phyloP scores from a whole-genome alignment of 2,888 invertebrate genomes.

The Hemaris fuciformis region DNA sequence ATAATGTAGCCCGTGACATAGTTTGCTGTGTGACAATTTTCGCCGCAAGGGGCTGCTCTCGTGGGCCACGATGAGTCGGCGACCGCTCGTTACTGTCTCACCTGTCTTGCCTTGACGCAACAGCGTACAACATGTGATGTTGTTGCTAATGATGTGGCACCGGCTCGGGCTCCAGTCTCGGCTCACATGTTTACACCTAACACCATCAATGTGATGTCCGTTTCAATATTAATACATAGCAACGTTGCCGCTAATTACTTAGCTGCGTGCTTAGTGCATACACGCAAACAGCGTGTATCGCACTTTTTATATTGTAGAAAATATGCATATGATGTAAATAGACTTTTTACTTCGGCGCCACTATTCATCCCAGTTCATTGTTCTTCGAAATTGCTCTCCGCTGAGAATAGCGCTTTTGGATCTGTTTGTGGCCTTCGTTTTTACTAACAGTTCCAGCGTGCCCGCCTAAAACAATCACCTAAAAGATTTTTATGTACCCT shows the following conservation, averaged over 20 bases:
- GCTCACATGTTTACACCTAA: slow-evolving; percentile 5
- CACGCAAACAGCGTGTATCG: slow-evolving; percentile 44
- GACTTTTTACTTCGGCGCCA: slow-evolving; percentile 71
- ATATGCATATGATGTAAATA: slow-evolving; percentile 74
- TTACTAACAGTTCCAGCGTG: slow-evolving; percentile 35
- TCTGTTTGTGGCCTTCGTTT: slow-evolving; percentile 57
- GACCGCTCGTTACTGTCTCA: slow-evolving; percentile 76
- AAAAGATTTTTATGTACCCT: neutral
- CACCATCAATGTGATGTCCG: slow-evolving; percentile 15
- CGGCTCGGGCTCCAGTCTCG: neutral
- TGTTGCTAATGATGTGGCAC: slow-evolving; percentile 68
- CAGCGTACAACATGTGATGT: slow-evolving; percentile 45
- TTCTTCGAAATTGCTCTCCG: slow-evolving; percentile 76
- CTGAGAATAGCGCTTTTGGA: slow-evolving; percentile 65
- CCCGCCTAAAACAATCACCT: slow-evolving; percentile 3
- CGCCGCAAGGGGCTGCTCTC: slow-evolving; percentile 69
- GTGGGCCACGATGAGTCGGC: slow-evolving; percentile 66
- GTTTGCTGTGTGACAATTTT: slow-evolving; percentile 74
- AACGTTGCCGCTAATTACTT: slow-evolving; percentile 40
- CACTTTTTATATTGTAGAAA: slow-evolving; percentile 55
- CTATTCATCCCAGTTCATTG: slow-evolving; percentile 74
- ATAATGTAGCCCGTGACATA: slow-evolving; percentile 70
- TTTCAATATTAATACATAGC: slow-evolving; percentile 21
- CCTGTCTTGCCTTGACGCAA: slow-evolving; percentile 48
- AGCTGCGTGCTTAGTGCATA: slow-evolving; percentile 44